Percentiles rank a stretch among this genome's conserved stretches.
Conservation (phyloP, 2,797 vertebrate genomes). For the Spondyliosoma cantharus region DNA sequence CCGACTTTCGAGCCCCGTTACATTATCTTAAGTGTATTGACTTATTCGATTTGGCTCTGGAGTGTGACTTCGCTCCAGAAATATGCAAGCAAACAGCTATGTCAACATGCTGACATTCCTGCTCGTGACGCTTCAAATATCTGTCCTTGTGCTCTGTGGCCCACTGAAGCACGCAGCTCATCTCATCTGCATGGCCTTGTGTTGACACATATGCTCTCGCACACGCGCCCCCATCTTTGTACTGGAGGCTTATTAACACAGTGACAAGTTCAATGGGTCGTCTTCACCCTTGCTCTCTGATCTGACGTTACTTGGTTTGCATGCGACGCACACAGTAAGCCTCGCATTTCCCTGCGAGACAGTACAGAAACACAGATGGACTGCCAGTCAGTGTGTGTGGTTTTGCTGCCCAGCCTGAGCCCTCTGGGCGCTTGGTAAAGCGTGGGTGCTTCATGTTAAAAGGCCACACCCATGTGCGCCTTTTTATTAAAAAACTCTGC, state of each 20-base stretch:
- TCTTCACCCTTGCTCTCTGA: neutral
- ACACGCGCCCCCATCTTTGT: too few relatives aligned
- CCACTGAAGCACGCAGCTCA: constrained; percentile 7
- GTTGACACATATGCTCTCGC: neutral
- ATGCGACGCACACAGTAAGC: neutral
- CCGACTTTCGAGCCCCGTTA: neutral
- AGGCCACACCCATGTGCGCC: constrained; percentile 62
- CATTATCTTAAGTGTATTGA: neutral
- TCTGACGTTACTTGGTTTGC: neutral
- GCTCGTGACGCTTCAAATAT: constrained; percentile 15
- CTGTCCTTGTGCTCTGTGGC: constrained; percentile 10
- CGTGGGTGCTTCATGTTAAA: constrained; percentile 50
- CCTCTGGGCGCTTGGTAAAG: constrained; percentile 31
- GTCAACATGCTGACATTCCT: constrained; percentile 49
- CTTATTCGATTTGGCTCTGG: neutral
- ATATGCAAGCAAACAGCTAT: constrained; percentile 45
- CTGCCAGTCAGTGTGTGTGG: constrained; percentile 34
- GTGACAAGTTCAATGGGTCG: neutral
- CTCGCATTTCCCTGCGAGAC: neutral
- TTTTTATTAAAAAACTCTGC: constrained; percentile 58
- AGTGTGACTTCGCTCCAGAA: constrained; percentile 43
- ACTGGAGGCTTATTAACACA: constrained; percentile 4
- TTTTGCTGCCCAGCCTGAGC: constrained; percentile 32
- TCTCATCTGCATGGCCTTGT: constrained; percentile 1
- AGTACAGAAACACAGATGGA: constrained; percentile 14